Conservation (phyloP, 2,797 vertebrate species). For the Darevskia mixta region DNA sequence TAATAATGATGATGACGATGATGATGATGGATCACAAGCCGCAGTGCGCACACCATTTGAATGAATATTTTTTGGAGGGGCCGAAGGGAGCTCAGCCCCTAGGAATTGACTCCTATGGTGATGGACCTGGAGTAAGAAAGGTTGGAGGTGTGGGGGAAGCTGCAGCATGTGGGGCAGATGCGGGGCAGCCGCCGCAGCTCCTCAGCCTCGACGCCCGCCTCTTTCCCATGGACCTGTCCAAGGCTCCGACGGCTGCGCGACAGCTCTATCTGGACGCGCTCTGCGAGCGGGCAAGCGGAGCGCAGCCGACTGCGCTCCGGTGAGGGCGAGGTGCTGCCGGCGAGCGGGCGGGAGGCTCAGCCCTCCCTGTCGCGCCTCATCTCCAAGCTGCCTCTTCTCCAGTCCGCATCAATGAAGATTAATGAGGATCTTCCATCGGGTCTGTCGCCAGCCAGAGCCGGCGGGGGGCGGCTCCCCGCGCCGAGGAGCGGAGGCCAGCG, state of each 20-base stretch:
- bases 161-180: not conserved
- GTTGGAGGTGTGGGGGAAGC: not conserved
- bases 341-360: not conserved
- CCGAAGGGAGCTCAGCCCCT: no score
- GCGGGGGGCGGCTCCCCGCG: not conserved
- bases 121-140: not conserved
- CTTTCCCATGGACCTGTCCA: not conserved
- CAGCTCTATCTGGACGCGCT: not conserved
- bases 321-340: no score
- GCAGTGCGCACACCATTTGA: no score
- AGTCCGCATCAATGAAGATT: conserved; percentile 4
- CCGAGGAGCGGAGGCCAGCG: not conserved
- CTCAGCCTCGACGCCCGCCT: no score
- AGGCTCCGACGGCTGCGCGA: not conserved
- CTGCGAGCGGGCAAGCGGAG: not conserved
- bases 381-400: conserved; percentile 1
- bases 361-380: not conserved
- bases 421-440: conserved; percentile 3
- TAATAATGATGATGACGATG: no score
- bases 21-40: no score
- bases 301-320: no score
- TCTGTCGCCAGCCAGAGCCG: not conserved
- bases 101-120: not conserved
- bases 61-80: no score
- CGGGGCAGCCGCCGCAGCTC: no score